phyloP scores from a whole-genome alignment of 2,888 invertebrate genomes.

The Achlya flavicornis region DNA sequence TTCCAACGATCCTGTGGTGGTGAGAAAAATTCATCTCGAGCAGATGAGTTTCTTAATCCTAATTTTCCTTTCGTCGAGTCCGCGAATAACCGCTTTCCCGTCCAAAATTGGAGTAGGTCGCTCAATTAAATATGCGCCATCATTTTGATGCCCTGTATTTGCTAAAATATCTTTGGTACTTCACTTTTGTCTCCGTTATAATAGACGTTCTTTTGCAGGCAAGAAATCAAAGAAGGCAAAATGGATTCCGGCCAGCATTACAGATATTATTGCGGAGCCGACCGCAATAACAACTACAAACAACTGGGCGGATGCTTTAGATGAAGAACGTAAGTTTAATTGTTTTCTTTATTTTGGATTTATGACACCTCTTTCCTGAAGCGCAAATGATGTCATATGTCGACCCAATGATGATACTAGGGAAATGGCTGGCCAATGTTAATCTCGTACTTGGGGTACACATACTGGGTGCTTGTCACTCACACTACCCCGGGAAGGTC shows the following conservation, averaged over 20 bases:
- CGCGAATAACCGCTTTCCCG: constrained; percentile 71
- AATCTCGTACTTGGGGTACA: constrained; percentile 91
- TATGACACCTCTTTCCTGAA: constrained; percentile 3
- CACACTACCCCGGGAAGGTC: constrained; percentile 90
- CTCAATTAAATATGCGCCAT: constrained; percentile 77
- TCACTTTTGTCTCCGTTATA: constrained; percentile 28
- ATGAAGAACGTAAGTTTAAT: constrained; percentile 88
- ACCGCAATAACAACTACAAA: constrained; percentile 84
- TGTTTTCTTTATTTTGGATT: constrained; percentile 6
- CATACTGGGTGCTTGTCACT: constrained; percentile 86
- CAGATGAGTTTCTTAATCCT: constrained; percentile 39
- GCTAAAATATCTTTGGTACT: constrained; percentile 32
- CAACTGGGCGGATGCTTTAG: constrained; percentile 93
- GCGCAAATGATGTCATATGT: neutral
- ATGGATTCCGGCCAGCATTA: constrained; percentile 91
- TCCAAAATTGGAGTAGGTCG: constrained; percentile 72
- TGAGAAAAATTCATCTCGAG: constrained; percentile 34
- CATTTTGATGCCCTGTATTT: constrained; percentile 56
- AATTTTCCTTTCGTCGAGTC: constrained; percentile 51
- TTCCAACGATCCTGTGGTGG: constrained; percentile 32
- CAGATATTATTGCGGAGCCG: constrained; percentile 91
- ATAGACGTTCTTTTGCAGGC: constrained; percentile 76
- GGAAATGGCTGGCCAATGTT: constrained; percentile 85
- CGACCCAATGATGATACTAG: constrained; percentile 76
- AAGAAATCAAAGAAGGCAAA: constrained; percentile 94